Evolutionary conservation across 2,888 invertebrate genomes (phyloP).

Genomic region (Diarsia mendica): DNA sequence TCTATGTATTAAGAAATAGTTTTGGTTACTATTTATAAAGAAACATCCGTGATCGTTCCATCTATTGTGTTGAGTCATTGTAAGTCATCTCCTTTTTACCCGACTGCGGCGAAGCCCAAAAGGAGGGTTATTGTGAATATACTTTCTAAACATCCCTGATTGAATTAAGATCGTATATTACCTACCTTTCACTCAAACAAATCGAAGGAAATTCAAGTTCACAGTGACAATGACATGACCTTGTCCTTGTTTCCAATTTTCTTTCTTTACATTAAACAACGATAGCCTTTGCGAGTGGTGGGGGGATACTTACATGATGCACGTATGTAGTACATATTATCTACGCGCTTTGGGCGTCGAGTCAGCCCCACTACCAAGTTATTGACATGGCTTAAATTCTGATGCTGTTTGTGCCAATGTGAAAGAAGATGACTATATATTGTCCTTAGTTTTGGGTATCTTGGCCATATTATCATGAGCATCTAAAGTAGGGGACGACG

Average conservation of each 20-base stretch:
- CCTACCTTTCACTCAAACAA: neutral
- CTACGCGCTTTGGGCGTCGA: neutral
- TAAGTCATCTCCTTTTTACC: neutral
- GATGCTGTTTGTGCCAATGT: slow-evolving; percentile 1
- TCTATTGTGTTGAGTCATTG: neutral
- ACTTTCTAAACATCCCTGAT: neutral
- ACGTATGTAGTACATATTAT: neutral
- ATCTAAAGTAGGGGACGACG: too few species aligned
- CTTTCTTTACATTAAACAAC: neutral
- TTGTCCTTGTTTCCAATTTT: neutral
- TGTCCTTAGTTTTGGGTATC: too few species aligned
- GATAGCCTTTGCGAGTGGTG: neutral
- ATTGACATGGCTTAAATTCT: neutral
- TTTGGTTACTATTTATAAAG: neutral
- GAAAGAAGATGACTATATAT: neutral
- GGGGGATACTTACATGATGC: neutral
- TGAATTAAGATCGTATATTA: neutral
- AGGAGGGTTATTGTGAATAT: too few species aligned
- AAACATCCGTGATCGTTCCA: neutral
- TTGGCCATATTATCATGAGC: too few species aligned
- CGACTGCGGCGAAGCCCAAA: too few species aligned
- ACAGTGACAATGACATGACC: neutral
- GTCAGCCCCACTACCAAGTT: neutral
- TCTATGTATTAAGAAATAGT: neutral
- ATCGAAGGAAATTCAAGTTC: neutral